phyloP scores from a whole-genome alignment of 2,113 vertebrate species.

The Regulus satrapa region DNA sequence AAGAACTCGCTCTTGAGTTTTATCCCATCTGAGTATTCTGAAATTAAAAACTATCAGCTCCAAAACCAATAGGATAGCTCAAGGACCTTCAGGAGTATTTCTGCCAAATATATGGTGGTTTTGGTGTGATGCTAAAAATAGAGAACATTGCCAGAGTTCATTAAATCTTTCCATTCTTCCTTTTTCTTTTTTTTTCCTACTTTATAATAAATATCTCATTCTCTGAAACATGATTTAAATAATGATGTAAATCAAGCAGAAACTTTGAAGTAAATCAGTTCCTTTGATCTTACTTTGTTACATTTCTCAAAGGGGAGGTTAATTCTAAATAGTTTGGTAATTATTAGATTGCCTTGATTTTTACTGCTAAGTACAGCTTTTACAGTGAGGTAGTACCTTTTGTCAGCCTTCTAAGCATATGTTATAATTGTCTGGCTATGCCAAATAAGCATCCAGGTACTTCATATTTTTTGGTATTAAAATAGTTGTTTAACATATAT shows the following conservation, averaged over 20 bases:
- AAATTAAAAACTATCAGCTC: neutral
- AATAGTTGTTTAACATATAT: neutral
- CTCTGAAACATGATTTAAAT: conserved; percentile 44
- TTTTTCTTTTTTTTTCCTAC: neutral
- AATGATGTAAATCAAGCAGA: conserved; percentile 47
- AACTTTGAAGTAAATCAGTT: conserved; percentile 46
- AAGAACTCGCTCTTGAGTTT: neutral
- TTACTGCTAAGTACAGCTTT: conserved; percentile 23
- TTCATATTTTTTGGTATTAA: neutral
- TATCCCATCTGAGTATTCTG: neutral
- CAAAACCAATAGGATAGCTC: neutral
- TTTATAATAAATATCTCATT: conserved; percentile 29
- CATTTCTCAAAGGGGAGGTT: conserved; percentile 53
- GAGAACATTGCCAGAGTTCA: neutral
- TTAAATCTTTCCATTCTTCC: neutral
- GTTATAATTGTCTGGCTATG: neutral
- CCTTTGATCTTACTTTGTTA: conserved; percentile 52
- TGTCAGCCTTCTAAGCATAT: neutral
- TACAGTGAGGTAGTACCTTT: neutral
- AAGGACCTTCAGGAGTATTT: neutral
- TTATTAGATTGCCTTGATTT: conserved; percentile 45
- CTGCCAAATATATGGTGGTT: neutral
- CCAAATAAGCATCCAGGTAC: neutral
- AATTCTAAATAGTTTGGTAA: conserved; percentile 47
- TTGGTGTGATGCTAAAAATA: neutral